Percentiles rank a stretch among this genome's conserved stretches.
Evolutionary conservation across 2,888 invertebrate species (phyloP).

Genomic region (Metallyticus violacea): DNA sequence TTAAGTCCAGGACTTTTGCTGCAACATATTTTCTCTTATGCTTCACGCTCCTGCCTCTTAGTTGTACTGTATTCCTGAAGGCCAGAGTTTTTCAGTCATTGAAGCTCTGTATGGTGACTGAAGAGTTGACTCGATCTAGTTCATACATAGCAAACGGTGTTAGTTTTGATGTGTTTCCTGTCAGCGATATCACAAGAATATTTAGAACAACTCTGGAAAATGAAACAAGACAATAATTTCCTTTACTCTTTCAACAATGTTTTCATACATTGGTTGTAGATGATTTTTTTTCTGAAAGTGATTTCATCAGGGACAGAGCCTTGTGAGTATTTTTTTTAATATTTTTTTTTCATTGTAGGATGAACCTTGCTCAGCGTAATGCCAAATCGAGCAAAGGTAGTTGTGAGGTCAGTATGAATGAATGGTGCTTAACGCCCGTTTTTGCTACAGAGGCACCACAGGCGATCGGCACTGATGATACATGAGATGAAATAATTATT

Average conservation of each 20-base stretch:
- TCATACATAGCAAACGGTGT: not conserved
- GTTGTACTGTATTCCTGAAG: no score
- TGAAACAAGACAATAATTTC: not conserved
- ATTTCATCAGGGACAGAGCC: not conserved
- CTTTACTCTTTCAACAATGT: not conserved
- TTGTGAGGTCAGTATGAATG: no score
- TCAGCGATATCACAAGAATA: not conserved
- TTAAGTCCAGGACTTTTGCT: no score
- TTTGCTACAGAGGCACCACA: no score
- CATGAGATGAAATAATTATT: no score
- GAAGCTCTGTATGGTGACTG: no score
- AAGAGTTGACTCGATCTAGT: no score
- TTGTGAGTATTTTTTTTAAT: not conserved
- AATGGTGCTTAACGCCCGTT: no score
- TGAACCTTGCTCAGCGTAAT: not conserved
- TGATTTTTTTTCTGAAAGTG: not conserved
- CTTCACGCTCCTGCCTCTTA: no score
- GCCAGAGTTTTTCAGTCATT: no score
- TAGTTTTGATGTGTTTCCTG: not conserved
- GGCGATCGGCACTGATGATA: no score
- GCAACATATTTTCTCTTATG: no score
- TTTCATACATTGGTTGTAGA: not conserved
- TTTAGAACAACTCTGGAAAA: not conserved
- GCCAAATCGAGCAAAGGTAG: not conserved
- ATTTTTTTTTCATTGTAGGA: not conserved